These are phyloP conservation scores for Collichthys lucidus DNA, from an alignment of 2,113 vertebrate species.

Conservation along the genomic window DNA sequence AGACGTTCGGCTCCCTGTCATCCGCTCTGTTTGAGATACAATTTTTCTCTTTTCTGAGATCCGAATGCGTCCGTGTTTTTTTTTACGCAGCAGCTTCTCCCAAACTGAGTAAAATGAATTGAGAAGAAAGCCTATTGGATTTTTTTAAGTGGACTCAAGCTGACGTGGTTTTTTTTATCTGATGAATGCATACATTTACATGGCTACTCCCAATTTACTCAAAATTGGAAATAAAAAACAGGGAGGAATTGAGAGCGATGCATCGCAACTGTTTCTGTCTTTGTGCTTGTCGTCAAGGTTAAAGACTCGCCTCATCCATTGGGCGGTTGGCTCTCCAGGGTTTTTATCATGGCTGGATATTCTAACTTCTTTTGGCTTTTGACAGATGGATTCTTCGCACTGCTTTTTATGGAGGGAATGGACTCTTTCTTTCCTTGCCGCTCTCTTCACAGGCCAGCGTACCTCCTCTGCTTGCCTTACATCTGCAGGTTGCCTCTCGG, in stretches of 20 bases:
- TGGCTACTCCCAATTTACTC: constrained; percentile 7
- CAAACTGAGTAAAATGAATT: constrained; percentile 22
- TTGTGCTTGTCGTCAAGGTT: constrained; percentile 47
- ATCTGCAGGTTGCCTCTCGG: constrained; percentile 65
- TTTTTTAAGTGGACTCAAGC: constrained; percentile 23
- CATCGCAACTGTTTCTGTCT: constrained; percentile 18
- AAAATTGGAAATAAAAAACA: neutral
- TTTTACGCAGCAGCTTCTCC: neutral
- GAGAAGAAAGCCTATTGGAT: constrained; percentile 10
- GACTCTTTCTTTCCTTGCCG: constrained; percentile 35
- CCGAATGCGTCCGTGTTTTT: constrained; percentile 33
- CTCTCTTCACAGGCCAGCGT: constrained; percentile 57
- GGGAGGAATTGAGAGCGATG: neutral
- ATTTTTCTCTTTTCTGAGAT: constrained; percentile 25
- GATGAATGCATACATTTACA: constrained; percentile 33
- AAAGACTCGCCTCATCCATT: constrained; percentile 22
- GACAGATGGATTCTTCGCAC: constrained; percentile 37
- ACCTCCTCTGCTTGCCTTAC: constrained; percentile 54
- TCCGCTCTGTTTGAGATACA: constrained; percentile 20
- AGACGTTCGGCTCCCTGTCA: constrained; percentile 38
- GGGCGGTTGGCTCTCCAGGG: constrained; percentile 5
- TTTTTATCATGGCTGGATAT: constrained; percentile 46
- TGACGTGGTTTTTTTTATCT: constrained; percentile 28
- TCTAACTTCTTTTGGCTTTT: constrained; percentile 38
- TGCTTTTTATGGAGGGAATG: constrained; percentile 57